Evolutionary conservation across 2,113 vertebrate species (phyloP), one percentile per base, ranked within the genome.

Genomic region (Solea senegalensis): DNA sequence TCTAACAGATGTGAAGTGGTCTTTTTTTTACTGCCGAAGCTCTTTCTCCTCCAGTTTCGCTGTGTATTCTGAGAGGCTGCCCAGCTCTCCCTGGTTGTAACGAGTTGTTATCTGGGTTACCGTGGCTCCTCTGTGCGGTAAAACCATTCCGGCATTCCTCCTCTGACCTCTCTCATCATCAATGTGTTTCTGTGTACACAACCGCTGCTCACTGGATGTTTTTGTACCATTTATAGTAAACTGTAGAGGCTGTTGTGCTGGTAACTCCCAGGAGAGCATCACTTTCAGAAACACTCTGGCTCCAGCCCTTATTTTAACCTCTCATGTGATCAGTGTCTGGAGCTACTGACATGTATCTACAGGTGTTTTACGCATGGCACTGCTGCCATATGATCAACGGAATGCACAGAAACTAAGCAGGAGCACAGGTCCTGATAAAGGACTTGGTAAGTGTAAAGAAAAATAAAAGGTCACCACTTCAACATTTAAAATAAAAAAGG

Each of bases 131-230:
- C 26, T 27, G 8, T 52, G 10, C 26, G 10, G 16, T 52, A 16
- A 9, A 11, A 2, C 16, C 16, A 16, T 5, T 11, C 50, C 5
- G 50, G 8, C 50, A 16, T 2, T 8, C 28, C 26, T 54, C 26
- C 52, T 54, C 52, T 54, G 52, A 54, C 52, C 21, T 54, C 21
- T 12, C 52, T 54, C 11, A 54, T 28, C 52, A 28, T 28, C 52
- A 27, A 6, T 11, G 11, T 7, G 26, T 28, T 54, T 54, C 12
- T 5, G 3, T 27, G 10, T 54, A 26, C 7, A 28, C 26, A 54
- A 12, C 52, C 11, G 26, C 52, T 3, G 21, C 26, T 54, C 52
- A 1, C 52, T 13, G 52, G 12, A 54, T 28, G 16, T 4, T 54
- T 54, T 13, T 26, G 10, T n/a, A 4, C 10, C 9, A n/a, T 16